phyloP scores from a whole-genome alignment of 2,888 invertebrate species.

The Sthenelais limicola region DNA sequence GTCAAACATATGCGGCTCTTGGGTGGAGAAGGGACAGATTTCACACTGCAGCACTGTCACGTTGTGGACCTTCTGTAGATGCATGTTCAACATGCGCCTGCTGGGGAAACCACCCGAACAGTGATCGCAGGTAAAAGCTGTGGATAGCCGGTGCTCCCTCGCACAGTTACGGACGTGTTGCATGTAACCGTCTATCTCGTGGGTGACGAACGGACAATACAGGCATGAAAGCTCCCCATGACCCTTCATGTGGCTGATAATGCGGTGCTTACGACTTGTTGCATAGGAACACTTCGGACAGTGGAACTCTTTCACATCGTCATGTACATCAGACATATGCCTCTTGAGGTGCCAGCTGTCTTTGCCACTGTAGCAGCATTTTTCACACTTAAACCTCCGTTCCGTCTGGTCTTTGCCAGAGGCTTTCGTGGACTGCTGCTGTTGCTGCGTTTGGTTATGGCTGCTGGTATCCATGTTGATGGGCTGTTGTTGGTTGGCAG shows the following conservation, averaged over 20 bases:
- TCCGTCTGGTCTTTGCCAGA: constrained; percentile 13
- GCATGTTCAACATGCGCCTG: constrained; percentile 41
- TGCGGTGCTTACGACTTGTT: constrained; percentile 48
- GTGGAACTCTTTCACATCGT: constrained; percentile 45
- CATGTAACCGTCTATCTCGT: constrained; percentile 44
- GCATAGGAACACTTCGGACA: constrained; percentile 50
- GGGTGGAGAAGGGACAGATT: constrained; percentile 44
- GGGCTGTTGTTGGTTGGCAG: constrained; percentile 13
- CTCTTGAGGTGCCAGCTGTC: constrained; percentile 53
- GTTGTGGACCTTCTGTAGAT: constrained; percentile 42
- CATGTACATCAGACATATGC: constrained; percentile 50
- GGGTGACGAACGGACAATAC: constrained; percentile 48
- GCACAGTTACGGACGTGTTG: constrained; percentile 46
- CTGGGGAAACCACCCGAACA: constrained; percentile 42
- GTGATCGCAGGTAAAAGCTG: constrained; percentile 42
- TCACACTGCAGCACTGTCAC: constrained; percentile 42
- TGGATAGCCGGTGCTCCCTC: constrained; percentile 28
- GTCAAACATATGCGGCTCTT: constrained; percentile 30
- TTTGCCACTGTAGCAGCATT: constrained; percentile 49
- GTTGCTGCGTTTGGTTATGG: not conserved
- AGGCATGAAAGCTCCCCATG: constrained; percentile 51
- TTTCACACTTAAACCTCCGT: constrained; percentile 46
- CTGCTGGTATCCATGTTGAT: constrained; percentile 26
- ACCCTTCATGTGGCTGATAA: constrained; percentile 50
- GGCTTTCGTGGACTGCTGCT: not conserved